Conservation (phyloP, 2,888 invertebrate genomes). For the Macrophya alboannulata region DNA sequence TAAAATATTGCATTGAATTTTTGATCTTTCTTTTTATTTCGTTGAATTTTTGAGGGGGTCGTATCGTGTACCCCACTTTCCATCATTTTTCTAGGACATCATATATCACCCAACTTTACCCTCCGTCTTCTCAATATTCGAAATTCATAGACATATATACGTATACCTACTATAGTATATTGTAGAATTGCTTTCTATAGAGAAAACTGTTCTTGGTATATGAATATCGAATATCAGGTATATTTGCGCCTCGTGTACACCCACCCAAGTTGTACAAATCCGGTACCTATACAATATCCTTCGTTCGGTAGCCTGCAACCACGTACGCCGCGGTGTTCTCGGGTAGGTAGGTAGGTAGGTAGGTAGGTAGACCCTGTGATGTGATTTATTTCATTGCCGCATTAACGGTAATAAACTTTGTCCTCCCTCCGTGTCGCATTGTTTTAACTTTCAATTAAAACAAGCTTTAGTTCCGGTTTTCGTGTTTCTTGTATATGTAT, state of each 20-base stretch:
- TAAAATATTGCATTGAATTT: too few relatives aligned
- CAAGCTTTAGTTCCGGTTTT: conserved; percentile 40
- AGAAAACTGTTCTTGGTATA: background rate
- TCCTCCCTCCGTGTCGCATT: conserved; percentile 26
- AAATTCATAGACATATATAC: background rate
- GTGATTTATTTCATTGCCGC: conserved; percentile 50
- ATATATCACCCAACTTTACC: too few relatives aligned
- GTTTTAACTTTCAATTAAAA: conserved; percentile 53
- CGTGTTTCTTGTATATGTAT: background rate
- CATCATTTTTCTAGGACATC: too few relatives aligned
- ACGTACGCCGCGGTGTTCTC: background rate
- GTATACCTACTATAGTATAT: background rate
- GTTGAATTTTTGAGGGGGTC: too few relatives aligned
- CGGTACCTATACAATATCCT: conserved; percentile 4
- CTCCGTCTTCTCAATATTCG: too few relatives aligned
- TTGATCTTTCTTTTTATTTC: too few relatives aligned
- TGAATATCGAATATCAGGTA: conserved; percentile 10
- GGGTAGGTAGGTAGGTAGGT: background rate
- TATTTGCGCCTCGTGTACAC: background rate
- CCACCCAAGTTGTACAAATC: background rate
- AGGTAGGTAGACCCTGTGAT: background rate
- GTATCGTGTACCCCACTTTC: too few relatives aligned
- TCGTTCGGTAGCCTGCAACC: background rate
- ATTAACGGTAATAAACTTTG: conserved; percentile 53
- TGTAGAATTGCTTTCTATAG: background rate